These are phyloP conservation scores for Enteromius argenteus DNA, from an alignment of 2,797 vertebrate species.

Conservation along the genomic window DNA sequence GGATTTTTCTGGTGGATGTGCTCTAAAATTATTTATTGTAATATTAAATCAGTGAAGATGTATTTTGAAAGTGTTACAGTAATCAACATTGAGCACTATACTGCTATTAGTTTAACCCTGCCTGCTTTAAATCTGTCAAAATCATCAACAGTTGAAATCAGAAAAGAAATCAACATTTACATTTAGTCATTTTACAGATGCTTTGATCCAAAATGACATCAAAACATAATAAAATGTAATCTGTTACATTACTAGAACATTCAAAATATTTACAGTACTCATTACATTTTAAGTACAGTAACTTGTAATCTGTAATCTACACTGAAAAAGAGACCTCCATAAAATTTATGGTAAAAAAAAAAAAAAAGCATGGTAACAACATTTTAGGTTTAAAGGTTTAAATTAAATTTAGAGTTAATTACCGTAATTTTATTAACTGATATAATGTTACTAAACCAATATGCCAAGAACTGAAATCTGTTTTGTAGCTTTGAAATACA, in stretches of 20 bases:
- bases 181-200: too few species aligned
- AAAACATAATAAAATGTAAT: neutral
- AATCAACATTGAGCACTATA: neutral
- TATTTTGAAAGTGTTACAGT: neutral
- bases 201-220: too few species aligned
- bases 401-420: too few species aligned
- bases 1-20: neutral
- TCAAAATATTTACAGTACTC: neutral
- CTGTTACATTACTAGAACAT: neutral
- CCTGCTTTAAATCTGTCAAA: neutral
- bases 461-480: too few species aligned
- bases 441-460: too few species aligned
- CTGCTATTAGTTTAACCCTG: neutral
- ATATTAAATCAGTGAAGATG: neutral
- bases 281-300: neutral
- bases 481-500: too few species aligned
- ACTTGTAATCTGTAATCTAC: neutral
- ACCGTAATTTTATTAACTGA: too few species aligned
- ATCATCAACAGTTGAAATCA: neutral
- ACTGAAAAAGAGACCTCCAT: too few species aligned
- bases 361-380: too few species aligned
- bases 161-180: too few species aligned
- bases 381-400: too few species aligned
- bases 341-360: too few species aligned
- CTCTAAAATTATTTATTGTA: neutral